Evolutionary conservation across 1,140 invertebrate species (phyloP), one percentile per base, ranked within the genome.

Genomic region (Episyrphus balteatus): DNA sequence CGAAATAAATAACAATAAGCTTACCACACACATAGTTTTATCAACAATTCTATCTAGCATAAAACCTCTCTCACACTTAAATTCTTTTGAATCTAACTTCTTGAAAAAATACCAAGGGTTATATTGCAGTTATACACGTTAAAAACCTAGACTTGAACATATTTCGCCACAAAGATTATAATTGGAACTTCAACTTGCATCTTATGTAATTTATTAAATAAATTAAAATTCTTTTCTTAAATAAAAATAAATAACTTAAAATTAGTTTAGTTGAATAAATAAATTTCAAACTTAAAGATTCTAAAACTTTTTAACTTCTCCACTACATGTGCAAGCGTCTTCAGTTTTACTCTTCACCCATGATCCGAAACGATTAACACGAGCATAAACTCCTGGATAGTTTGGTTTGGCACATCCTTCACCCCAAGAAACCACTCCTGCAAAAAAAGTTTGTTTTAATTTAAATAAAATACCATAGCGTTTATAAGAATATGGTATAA

Each of bases 301-400:
- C 18, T 21, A 19, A 15, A 50, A 42, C 21, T 32, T 40, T 12
- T 37, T 14, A 37, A 37, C 33, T 30, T 42, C 41, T 37, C 19
- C 21, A 13, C 40, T 55, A 58, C 83, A 86, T 55, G 79, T 82
- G 58, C 82, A 86, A 33, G 77, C 77, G 49, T 83, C 80, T 46
- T 61, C 61, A 13, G 82, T 84, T 57, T 83, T 81, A 15, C 66
- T 71, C 54, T 71, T 69, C 37, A 86, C 81, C 85, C 85, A 89
- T 13, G 78, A 76, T 14, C 83, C 56, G 57, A 81, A 89, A 50
- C 81, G 72, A 61, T 84, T 86, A 3, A 92, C 84, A 50, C 86
- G 73, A 0, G 83, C 80, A 67, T 92, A 94, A 19, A 93, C 86
- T n/a, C 90, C 90, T 0, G 89, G 88, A 57, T 79, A 80, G 44